These are phyloP conservation scores for Aphaenogaster rudis DNA, from an alignment of 1,140 invertebrate genomes.

Conservation along the genomic window DNA sequence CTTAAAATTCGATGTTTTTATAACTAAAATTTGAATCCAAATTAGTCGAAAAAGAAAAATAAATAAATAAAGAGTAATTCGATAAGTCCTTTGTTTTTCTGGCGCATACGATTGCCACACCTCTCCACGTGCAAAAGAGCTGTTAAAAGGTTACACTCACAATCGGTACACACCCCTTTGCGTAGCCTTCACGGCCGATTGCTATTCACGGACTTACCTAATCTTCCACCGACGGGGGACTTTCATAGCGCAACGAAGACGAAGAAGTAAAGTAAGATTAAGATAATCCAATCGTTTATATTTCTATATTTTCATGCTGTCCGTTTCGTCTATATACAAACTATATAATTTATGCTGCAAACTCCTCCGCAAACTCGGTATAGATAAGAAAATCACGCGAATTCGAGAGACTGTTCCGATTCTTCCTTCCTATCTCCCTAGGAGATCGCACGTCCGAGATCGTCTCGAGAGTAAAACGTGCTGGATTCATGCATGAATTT, in stretches of 20 bases:
- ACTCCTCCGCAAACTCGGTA: background rate
- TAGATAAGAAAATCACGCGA: conserved; percentile 2
- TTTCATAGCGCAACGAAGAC: conserved; percentile 1
- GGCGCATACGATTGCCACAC: conserved; percentile 20
- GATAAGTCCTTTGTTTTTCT: background rate
- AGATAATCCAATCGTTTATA: background rate
- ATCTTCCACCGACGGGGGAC: background rate
- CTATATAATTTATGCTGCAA: background rate
- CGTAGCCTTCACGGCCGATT: conserved; percentile 47
- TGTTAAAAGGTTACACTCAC: conserved; percentile 57
- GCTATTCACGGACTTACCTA: conserved; percentile 35
- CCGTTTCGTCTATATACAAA: background rate
- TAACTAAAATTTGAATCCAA: background rate
- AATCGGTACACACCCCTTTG: conserved; percentile 46
- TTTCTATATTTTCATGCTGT: background rate
- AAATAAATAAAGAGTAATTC: background rate
- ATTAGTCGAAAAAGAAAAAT: background rate
- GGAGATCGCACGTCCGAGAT: conserved; percentile 25
- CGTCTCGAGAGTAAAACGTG: conserved; percentile 24
- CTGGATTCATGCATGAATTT: conserved; percentile 27
- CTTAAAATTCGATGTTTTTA: background rate
- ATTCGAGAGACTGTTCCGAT: background rate
- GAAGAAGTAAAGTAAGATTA: background rate
- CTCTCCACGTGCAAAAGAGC: conserved; percentile 4
- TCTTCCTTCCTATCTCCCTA: background rate